A percentile compares a stretch with the other conserved stretches of the same genome.
These are phyloP conservation scores for Tridacna crocea DNA, from an alignment of 2,888 invertebrate species.

Conservation along the genomic window DNA sequence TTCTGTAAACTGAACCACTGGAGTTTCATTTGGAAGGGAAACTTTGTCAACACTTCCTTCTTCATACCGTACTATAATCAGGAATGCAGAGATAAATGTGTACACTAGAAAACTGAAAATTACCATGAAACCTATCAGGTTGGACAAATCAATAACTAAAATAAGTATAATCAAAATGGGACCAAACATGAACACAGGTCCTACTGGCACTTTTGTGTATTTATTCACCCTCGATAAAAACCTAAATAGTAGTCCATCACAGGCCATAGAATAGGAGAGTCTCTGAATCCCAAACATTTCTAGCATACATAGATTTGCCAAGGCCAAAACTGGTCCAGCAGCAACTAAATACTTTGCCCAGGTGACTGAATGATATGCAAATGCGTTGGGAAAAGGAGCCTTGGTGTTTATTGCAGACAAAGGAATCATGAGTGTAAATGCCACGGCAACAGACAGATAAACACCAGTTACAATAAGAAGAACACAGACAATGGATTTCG, in stretches of 20 bases:
- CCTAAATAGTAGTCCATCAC: constrained; percentile 93
- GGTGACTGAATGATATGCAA: constrained; percentile 69
- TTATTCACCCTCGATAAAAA: constrained; percentile 88
- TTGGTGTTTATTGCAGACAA: constrained; percentile 73
- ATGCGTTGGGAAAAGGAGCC: constrained; percentile 80
- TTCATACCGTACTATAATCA: constrained; percentile 92
- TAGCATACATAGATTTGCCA: constrained; percentile 86
- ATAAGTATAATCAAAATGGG: constrained; percentile 87
- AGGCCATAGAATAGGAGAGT: constrained; percentile 95
- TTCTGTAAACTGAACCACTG: background rate
- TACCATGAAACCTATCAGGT: constrained; percentile 96
- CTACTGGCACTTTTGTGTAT: constrained; percentile 88
- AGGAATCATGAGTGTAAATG: constrained; percentile 76
- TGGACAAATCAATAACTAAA: constrained; percentile 92
- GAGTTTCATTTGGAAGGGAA: background rate
- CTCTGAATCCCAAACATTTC: constrained; percentile 93
- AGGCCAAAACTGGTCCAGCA: constrained; percentile 77
- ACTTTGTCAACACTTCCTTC: background rate
- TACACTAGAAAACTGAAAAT: constrained; percentile 87
- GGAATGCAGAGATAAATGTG: constrained; percentile 94
- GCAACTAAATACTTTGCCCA: constrained; percentile 79
- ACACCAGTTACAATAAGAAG: constrained; percentile 73
- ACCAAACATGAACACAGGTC: constrained; percentile 76
- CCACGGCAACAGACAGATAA: constrained; percentile 70
- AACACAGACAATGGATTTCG: constrained; percentile 80